A percentile compares a stretch with the other conserved stretches of the same genome.
These are phyloP conservation scores for Pelobates fuscus DNA, from an alignment of 2,113 vertebrate species.

Conservation along the genomic window DNA sequence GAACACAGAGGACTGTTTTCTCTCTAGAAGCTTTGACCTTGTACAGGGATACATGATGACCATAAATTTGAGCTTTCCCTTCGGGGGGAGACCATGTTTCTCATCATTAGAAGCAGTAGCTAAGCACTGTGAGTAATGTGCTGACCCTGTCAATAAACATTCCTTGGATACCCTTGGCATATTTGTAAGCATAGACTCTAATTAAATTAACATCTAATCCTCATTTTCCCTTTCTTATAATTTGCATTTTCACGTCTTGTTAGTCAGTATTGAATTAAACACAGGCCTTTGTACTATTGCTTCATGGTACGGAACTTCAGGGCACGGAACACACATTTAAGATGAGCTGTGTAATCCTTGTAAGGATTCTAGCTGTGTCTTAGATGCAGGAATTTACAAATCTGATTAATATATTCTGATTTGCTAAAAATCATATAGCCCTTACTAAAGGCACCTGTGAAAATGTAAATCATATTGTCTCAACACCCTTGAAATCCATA, in stretches of 20 bases:
- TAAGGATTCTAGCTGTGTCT: too few relatives aligned
- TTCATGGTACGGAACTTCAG: too few relatives aligned
- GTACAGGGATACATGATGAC: background rate
- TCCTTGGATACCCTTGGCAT: background rate
- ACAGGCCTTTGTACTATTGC: background rate
- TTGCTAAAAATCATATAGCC: too few relatives aligned
- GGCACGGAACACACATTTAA: background rate
- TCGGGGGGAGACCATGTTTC: constrained; percentile 3
- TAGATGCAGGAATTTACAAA: too few relatives aligned
- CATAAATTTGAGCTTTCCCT: background rate
- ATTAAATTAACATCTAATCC: constrained; percentile 20
- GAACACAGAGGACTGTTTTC: background rate
- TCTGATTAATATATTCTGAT: too few relatives aligned
- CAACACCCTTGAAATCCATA: too few relatives aligned
- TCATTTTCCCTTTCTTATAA: background rate
- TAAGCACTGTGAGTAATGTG: background rate
- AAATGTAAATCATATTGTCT: too few relatives aligned
- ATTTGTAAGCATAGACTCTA: constrained; percentile 13
- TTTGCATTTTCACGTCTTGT: background rate
- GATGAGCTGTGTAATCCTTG: background rate
- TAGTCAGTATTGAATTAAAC: constrained; percentile 4
- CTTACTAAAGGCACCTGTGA: too few relatives aligned
- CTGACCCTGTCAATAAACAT: constrained; percentile 2
- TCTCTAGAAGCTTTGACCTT: background rate
- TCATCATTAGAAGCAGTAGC: background rate